These are phyloP conservation scores for Metellina segmentata DNA, from an alignment of 2,888 invertebrate genomes.

Conservation along the genomic window DNA sequence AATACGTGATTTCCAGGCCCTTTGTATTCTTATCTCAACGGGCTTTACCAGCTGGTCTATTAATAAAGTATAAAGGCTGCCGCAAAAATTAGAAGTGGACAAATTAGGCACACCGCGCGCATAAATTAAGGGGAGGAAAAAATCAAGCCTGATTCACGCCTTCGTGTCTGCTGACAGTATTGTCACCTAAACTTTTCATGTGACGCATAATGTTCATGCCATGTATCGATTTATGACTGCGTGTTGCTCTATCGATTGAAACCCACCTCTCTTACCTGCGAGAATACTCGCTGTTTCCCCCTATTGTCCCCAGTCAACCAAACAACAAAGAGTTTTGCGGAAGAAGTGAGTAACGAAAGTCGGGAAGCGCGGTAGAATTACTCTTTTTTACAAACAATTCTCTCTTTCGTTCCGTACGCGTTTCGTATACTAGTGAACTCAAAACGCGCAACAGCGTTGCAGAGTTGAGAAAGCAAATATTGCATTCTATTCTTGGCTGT, in stretches of 20 bases:
- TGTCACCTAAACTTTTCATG: constrained; percentile 21
- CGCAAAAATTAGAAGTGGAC: background rate
- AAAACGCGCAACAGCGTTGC: background rate
- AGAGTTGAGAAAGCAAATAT: background rate
- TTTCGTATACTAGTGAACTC: background rate
- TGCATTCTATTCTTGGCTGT: background rate
- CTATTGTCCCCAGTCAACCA: background rate
- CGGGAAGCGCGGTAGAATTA: background rate
- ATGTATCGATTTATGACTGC: constrained; percentile 25
- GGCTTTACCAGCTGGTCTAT: no score
- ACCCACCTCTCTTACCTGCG: background rate
- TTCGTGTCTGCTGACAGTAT: background rate
- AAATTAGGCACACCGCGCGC: background rate
- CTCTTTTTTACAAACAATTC: no score
- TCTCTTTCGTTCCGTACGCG: background rate
- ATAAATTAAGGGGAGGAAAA: background rate
- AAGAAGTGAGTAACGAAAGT: background rate
- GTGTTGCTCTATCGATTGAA: background rate
- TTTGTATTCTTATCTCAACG: no score
- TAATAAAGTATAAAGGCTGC: background rate
- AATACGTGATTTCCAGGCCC: no score
- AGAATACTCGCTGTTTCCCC: constrained; percentile 6
- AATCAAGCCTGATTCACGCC: background rate
- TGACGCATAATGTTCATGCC: constrained; percentile 33
- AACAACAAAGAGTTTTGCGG: background rate